Evolutionary conservation across 2,888 invertebrate species (phyloP).

Genomic region (Physocephala rufipes): DNA sequence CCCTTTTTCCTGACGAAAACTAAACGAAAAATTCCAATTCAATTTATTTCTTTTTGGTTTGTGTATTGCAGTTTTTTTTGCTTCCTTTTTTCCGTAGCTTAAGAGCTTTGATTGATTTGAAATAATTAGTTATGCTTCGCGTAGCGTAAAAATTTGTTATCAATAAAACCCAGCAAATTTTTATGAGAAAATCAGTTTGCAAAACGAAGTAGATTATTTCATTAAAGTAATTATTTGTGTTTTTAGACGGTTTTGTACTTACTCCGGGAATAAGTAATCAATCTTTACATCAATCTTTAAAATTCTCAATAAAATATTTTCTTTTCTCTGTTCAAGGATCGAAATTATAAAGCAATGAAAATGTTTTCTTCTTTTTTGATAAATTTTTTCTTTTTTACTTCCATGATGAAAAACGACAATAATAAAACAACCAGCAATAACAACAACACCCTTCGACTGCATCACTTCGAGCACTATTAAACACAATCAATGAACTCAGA

Average conservation of each 20-base stretch:
- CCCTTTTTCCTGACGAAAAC: too few relatives aligned
- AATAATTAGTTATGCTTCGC: neutral
- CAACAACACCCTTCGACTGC: neutral
- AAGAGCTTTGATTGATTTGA: neutral
- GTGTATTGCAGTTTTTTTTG: neutral
- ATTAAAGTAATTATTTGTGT: neutral
- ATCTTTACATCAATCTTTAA: neutral
- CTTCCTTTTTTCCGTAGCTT: neutral
- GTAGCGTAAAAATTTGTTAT: neutral
- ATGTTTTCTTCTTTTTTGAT: too few relatives aligned
- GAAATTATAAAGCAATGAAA: too few relatives aligned
- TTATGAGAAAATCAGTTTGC: neutral
- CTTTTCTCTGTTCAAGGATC: too few relatives aligned
- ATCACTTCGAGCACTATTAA: too few relatives aligned
- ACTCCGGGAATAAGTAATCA: too few relatives aligned
- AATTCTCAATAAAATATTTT: too few relatives aligned
- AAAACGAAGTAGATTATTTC: neutral
- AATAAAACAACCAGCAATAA: slow-evolving; percentile 6
- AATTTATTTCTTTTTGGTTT: neutral
- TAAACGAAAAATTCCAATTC: too few relatives aligned
- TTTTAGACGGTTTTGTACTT: neutral
- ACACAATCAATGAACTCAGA: too few relatives aligned
- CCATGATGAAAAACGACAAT: neutral
- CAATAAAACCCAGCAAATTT: neutral
- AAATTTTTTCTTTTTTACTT: too few relatives aligned